Conservation (phyloP, 1,140 invertebrate genomes). For the Sitobion miscanthi region DNA sequence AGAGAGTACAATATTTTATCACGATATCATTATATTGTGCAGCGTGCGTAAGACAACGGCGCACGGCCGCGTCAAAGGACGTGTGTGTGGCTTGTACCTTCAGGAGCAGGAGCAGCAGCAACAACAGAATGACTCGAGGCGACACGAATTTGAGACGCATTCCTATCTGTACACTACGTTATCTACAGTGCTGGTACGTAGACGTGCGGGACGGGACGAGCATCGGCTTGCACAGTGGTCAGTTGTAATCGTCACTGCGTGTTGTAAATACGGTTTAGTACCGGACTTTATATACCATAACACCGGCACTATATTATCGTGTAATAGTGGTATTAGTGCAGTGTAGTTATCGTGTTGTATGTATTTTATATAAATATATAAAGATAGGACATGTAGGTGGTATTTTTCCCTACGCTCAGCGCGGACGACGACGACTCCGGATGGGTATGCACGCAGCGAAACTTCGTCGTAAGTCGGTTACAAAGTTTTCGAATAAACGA, state of each 20-base stretch:
- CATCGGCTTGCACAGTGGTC: too few relatives aligned
- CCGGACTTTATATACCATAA: neutral
- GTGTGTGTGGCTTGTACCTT: too few relatives aligned
- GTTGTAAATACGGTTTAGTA: neutral
- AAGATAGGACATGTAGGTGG: neutral
- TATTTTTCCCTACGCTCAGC: neutral
- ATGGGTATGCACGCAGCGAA: neutral
- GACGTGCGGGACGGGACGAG: too few relatives aligned
- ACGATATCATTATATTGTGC: neutral
- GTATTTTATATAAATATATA: neutral
- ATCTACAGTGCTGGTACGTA: neutral
- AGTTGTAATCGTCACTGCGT: neutral
- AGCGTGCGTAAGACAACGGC: neutral
- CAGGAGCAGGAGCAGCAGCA: too few relatives aligned
- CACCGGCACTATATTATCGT: neutral
- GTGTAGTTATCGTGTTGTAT: neutral
- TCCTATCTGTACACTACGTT: neutral
- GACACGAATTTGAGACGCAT: neutral
- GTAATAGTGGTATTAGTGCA: neutral
- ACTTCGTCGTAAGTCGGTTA: neutral
- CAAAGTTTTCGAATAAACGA: constrained; percentile 23
- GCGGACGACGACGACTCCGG: neutral
- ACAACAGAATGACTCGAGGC: neutral
- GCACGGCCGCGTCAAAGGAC: neutral
- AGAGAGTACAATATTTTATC: neutral